These are phyloP conservation scores for Lumbricus terrestris DNA, from an alignment of 2,888 invertebrate genomes.

Conservation along the genomic window DNA sequence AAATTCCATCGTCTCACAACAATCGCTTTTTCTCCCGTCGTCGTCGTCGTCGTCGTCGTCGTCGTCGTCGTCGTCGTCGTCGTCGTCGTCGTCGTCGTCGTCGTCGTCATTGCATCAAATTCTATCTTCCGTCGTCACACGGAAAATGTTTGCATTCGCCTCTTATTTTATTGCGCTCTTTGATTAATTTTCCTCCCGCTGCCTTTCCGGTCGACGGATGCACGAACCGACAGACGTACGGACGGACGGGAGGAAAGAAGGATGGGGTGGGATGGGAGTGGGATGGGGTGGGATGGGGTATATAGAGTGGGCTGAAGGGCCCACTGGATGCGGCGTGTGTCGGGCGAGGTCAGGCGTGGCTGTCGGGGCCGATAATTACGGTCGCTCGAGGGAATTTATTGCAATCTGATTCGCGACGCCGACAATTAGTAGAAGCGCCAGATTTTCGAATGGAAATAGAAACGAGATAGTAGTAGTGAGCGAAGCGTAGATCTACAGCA, in stretches of 20 bases:
- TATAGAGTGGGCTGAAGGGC: background rate
- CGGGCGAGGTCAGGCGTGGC: background rate
- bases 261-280: too few species aligned
- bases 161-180: constrained; percentile 7
- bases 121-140: background rate
- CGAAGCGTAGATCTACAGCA: background rate
- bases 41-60: too few species aligned
- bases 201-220: background rate
- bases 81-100: too few species aligned
- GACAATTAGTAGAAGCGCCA: background rate
- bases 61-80: too few species aligned
- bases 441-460: background rate
- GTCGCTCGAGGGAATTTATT: constrained; percentile 5
- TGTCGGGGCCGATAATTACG: background rate
- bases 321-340: background rate
- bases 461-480: background rate
- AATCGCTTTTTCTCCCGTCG: background rate
- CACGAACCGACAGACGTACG: background rate
- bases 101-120: background rate
- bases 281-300: too few species aligned
- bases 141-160: background rate
- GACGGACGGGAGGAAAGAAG: too few species aligned
- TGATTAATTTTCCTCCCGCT: background rate
- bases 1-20: background rate
- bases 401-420: background rate